Evolutionary conservation across 1,140 invertebrate genomes (phyloP).

Genomic region (Lucilia sericata): DNA sequence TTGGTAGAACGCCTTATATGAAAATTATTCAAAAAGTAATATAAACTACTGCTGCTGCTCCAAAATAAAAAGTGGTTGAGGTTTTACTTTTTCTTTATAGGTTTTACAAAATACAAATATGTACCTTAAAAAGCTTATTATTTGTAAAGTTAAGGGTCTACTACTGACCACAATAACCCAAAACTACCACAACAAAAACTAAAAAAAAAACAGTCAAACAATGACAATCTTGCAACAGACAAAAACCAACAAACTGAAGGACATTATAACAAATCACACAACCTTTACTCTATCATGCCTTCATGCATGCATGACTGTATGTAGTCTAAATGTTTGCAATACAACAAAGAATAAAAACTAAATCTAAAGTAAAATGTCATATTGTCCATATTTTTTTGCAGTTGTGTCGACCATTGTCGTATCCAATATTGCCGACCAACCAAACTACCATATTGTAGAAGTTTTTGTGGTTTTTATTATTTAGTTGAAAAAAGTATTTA

Average conservation of each 20-base stretch:
- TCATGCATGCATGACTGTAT: not conserved
- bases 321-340: not conserved
- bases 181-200: not conserved
- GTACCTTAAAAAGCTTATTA: not conserved
- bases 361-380: constrained; percentile 35
- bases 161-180: not conserved
- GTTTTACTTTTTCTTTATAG: not conserved
- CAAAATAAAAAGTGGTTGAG: not conserved
- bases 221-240: not conserved
- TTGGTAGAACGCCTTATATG: not conserved
- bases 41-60: not conserved
- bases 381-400: constrained; percentile 20
- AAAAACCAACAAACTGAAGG: not conserved
- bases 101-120: no score
- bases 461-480: constrained; percentile 30
- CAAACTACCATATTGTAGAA: constrained; percentile 33
- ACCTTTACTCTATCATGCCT: not conserved
- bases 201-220: not conserved
- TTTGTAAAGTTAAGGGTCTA: not conserved
- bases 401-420: constrained; percentile 8
- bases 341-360: not conserved
- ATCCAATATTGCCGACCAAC: not conserved
- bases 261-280: constrained; percentile 21
- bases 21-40: not conserved
- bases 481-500: not conserved